phyloP scores from a whole-genome alignment of 2,888 invertebrate species.

The Eupelmus urozonus region DNA sequence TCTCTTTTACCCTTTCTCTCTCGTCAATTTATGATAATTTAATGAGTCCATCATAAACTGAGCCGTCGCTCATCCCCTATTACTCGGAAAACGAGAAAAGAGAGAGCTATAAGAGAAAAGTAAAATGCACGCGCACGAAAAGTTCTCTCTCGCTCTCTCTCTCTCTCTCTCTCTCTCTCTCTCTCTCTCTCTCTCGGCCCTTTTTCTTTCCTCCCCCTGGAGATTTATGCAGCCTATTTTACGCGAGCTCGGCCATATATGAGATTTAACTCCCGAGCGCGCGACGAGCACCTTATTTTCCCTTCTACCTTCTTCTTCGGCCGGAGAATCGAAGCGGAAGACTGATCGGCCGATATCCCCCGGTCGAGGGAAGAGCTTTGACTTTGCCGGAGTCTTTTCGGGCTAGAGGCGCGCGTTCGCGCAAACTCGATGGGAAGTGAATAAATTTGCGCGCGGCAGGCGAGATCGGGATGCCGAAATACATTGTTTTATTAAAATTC shows the following conservation, averaged over 20 bases:
- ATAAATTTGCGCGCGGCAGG: slow-evolving; percentile 38
- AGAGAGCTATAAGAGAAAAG: not conserved
- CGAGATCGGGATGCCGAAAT: slow-evolving; percentile 12
- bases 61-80: not conserved
- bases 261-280: slow-evolving; percentile 66
- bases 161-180: slow-evolving; percentile 60
- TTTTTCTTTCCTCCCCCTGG: slow-evolving; percentile 45
- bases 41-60: slow-evolving; percentile 38
- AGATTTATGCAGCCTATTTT: slow-evolving; percentile 75
- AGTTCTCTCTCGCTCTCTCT: slow-evolving; percentile 68
- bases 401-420: not conserved
- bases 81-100: not conserved
- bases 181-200: slow-evolving; percentile 54
- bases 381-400: slow-evolving; percentile 37
- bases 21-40: slow-evolving; percentile 42
- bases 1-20: too few relatives aligned
- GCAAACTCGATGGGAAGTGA: slow-evolving; percentile 33
- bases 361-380: slow-evolving; percentile 23
- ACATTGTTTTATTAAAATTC: slow-evolving; percentile 49
- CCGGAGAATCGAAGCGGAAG: slow-evolving; percentile 43
- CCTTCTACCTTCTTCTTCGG: slow-evolving; percentile 29
- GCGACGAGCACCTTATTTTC: slow-evolving; percentile 70
- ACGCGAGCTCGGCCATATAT: slow-evolving; percentile 70
- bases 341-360: slow-evolving; percentile 48
- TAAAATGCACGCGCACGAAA: slow-evolving; percentile 62